Conservation (phyloP, 2,888 invertebrate genomes). For the Leuctra nigra region DNA sequence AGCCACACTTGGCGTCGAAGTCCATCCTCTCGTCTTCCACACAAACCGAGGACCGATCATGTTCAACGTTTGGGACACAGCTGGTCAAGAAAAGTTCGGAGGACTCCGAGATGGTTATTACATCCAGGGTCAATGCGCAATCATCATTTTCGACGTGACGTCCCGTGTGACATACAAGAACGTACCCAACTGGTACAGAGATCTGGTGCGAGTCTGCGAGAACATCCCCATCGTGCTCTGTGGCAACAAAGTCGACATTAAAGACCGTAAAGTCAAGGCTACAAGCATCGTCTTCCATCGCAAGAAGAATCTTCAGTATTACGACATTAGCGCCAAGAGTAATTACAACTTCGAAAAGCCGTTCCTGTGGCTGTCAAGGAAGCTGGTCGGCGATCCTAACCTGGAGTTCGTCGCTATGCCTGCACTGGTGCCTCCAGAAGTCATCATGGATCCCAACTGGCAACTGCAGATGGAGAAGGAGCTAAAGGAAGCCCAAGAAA, state of each 20-base stretch:
- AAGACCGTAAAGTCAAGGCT: slow-evolving; percentile 99
- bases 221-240: slow-evolving; percentile 99
- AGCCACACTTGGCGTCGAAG: slow-evolving; percentile 98
- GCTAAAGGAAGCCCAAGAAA: slow-evolving; percentile 92
- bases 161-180: slow-evolving; percentile 99
- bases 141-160: slow-evolving; percentile 99
- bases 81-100: slow-evolving; percentile 99
- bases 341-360: slow-evolving; percentile 99
- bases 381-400: slow-evolving; percentile 97
- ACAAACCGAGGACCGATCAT: slow-evolving; percentile 95
- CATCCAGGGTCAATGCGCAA: slow-evolving; percentile 83
- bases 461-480: slow-evolving; percentile 95
- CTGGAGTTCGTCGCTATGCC: slow-evolving; percentile 99
- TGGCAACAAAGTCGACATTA: slow-evolving; percentile 99
- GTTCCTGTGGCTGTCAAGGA: slow-evolving; percentile 97
- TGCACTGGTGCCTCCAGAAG: slow-evolving; percentile 96
- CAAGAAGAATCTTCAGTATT: slow-evolving; percentile 99
- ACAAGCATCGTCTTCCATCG: slow-evolving; percentile 99
- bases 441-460: slow-evolving; percentile 97
- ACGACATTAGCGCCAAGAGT: slow-evolving; percentile 99
- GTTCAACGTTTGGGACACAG: slow-evolving; percentile 99
- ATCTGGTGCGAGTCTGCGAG: slow-evolving; percentile 97
- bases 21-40: slow-evolving; percentile 96
- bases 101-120: slow-evolving; percentile 98
- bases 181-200: slow-evolving; percentile 99